Conservation (phyloP, 2,888 invertebrate genomes). For the Petrolisthes manimaculis region DNA sequence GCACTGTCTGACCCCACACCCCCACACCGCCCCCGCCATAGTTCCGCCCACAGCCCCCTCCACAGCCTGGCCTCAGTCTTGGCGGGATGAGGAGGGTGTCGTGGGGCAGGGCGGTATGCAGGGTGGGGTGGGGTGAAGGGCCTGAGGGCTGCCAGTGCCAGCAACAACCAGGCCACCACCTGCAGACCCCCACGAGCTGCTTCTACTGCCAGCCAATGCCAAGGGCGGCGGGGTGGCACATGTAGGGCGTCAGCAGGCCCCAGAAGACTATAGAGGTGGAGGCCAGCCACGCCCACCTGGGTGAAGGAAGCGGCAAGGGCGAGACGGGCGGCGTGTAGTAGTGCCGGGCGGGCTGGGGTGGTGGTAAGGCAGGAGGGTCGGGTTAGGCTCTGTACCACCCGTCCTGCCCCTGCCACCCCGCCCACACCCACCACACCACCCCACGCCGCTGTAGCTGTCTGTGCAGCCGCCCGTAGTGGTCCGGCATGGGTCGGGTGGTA, state of each 20-base stretch:
- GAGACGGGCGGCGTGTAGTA: constrained; percentile 89
- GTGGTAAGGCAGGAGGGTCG: neutral
- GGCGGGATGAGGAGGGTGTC: neutral
- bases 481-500: constrained; percentile 52
- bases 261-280: constrained; percentile 86
- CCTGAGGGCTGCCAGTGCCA: constrained; percentile 69
- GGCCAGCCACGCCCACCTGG: constrained; percentile 85
- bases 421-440: constrained; percentile 86
- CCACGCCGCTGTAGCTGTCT: constrained; percentile 85
- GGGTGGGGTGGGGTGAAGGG: neutral
- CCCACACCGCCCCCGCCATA: constrained; percentile 85
- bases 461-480: constrained; percentile 73
- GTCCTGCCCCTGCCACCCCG: constrained; percentile 22
- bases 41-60: constrained; percentile 74
- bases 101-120: neutral
- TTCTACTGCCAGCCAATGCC: constrained; percentile 94
- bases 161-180: constrained; percentile 85
- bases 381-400: constrained; percentile 27
- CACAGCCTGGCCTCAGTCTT: constrained; percentile 14
- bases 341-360: constrained; percentile 70
- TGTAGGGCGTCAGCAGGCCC: constrained; percentile 43
- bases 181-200: constrained; percentile 87
- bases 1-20: constrained; percentile 46
- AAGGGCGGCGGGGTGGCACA: constrained; percentile 69
- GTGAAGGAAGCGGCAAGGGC: constrained; percentile 88